These are phyloP conservation scores for Butorides virescens DNA, from an alignment of 2,113 vertebrate species.

Conservation along the genomic window DNA sequence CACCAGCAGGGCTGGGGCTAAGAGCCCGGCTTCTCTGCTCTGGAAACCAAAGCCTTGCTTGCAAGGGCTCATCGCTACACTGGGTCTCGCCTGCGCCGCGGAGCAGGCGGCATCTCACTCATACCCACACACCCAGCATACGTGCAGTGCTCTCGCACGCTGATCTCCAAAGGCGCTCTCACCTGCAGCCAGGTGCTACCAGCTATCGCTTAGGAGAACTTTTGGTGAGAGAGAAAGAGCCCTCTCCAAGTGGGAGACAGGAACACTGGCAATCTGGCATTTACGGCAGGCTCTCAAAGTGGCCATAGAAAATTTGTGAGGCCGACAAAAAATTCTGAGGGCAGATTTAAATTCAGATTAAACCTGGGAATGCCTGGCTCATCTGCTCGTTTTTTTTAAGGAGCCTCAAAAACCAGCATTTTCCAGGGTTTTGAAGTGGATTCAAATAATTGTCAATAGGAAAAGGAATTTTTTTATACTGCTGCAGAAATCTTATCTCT, in stretches of 20 bases:
- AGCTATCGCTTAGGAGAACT: neutral
- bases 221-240: neutral
- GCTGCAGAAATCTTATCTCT: neutral
- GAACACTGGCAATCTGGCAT: neutral
- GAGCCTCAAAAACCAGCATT: neutral
- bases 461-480: neutral
- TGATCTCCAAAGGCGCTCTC: neutral
- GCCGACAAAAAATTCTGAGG: neutral
- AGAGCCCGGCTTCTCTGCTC: neutral
- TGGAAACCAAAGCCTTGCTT: neutral
- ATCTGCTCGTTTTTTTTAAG: neutral
- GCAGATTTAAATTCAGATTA: neutral
- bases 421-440: neutral
- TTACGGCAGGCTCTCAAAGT: neutral
- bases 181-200: neutral
- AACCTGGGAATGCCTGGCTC: neutral
- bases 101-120: neutral
- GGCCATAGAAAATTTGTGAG: neutral
- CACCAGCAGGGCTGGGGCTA: neutral
- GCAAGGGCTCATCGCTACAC: neutral
- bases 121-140: neutral
- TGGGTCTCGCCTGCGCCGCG: neutral
- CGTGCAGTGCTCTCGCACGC: neutral
- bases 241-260: neutral
- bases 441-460: neutral